These are phyloP conservation scores for Pachycephala philippinensis DNA, from an alignment of 2,113 vertebrate genomes.

Conservation along the genomic window DNA sequence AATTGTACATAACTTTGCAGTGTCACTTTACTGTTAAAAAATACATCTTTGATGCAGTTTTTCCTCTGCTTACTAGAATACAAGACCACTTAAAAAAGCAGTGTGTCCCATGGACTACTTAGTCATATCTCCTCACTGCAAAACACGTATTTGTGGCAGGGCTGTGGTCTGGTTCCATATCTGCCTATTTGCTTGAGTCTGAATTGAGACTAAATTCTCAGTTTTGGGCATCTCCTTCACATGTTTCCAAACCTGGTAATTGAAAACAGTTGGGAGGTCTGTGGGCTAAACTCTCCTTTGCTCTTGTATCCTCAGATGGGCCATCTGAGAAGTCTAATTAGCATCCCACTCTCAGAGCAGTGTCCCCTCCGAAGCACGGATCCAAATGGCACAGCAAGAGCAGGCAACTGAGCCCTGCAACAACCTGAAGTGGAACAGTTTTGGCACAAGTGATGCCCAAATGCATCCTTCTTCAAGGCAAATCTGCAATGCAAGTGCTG, in stretches of 20 bases:
- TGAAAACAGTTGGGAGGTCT: not conserved
- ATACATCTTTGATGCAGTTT: not conserved
- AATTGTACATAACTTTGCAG: not conserved
- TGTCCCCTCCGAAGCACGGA: not conserved
- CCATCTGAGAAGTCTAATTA: not conserved
- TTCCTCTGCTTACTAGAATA: not conserved
- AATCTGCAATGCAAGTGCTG: not conserved
- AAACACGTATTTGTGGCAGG: not conserved
- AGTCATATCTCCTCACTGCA: not conserved
- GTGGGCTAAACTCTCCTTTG: not conserved
- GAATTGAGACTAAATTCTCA: not conserved
- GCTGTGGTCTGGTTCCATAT: not conserved
- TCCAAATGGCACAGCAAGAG: not conserved
- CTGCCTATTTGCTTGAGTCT: not conserved
- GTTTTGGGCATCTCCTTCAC: not conserved
- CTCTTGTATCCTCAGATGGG: not conserved
- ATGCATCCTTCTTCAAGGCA: not conserved
- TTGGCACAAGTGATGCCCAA: not conserved
- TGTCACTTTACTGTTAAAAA: not conserved
- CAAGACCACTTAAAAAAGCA: not conserved
- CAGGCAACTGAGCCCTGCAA: not conserved
- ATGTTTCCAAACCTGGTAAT: not conserved
- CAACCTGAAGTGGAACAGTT: not conserved
- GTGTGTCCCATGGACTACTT: not conserved
- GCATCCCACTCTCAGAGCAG: not conserved